Base-by-base conservation (phyloP, 2,888 invertebrate genomes). In the Xanthia togata region DNA sequence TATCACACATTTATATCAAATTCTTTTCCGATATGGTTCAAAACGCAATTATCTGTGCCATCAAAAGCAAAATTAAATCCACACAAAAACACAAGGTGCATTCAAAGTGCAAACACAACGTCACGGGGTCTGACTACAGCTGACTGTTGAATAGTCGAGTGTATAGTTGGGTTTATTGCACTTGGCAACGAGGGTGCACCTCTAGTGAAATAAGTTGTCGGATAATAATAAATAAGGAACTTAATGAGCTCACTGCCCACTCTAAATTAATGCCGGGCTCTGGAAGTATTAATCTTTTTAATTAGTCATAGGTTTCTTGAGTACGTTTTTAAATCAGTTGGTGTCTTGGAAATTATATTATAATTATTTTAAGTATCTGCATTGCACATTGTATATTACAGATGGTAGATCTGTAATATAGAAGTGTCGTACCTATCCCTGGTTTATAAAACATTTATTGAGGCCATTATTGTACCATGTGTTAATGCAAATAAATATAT, bases 111-210 rank as follows among this genome's bases (percentile, higher is more conserved):
- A 73, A 81, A 76, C 71, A 44, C 55, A 71, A 31, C 80, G 87
- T 87, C 87, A 87, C 84, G 88, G 64, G 53, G 38, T 23, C n/a
- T 79, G 79, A 14, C 35, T 50, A 60, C 83, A 87, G 81, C 76
- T 87, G 83, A 69, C 71, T 64, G 47, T 69, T 70, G 0, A 73
- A 83, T 65, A 70, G 68, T 75, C 53, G 31, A 35, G 50, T 47
- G 50, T 55, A 71, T 38, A 57, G 31, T 38, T 17, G 72, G 62
- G 86, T 87, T 88, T 87, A 87, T 80, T 89, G 88, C 89, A 85
- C 88, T 82, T 81, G 60, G 78, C 63, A 83, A 79, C 80, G 38
- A 79, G 77, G 82, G 78, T 75, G 76, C 73, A 70, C 78, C 76
- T 68, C 80, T 47, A 79, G 82, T 75, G 65, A 82, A 83, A 85